Evolutionary conservation across 2,888 invertebrate genomes (phyloP), one percentile per base, ranked within the genome.

Genomic region (Luperina testacea): DNA sequence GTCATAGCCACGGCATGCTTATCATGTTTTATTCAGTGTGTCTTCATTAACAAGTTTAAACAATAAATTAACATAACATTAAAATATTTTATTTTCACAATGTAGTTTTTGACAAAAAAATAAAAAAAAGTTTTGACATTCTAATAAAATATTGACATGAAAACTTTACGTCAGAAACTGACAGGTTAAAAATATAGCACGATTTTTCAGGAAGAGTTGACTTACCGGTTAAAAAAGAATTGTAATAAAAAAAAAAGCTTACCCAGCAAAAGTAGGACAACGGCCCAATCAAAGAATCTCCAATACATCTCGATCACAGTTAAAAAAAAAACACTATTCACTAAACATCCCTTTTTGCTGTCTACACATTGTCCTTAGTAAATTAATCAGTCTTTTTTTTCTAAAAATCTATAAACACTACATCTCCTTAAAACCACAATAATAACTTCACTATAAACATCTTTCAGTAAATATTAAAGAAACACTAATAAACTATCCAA

Each of bases 181-280:
- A 20, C 2, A 45, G n/a, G 27, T 48, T 48, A 13, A 53, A 79
- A 57, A 72, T 13, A 48, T 7, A 38, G n/a, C 1, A 32, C 3
- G 7, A 9, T n/a, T 20, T 65, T 42, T 81, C 9, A 17, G 8
- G 4, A 61, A 27, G 11, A 59, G 65, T 53, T 45, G 8, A 24
- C 2, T 42, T 38, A 73, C 24, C 17, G 32, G 11, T 38, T 24
- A 75, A 15, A 59, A 59, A 42, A 45, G 5, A 57, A 65, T 71
- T 59, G 13, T 32, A 20, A 11, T 32, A 32, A 38, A 61, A 70
- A 38, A 61, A 70, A 70, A 75, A 51, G 38, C 94, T 93, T 87
- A 94, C 94, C 92, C 67, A 92, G 80, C 69, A 91, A 85, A 74
- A 92, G 80, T 38, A 92, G 82, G 71, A 89, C 91, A 51, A 89